Percentiles rank a stretch among this genome's conserved stretches.
Evolutionary conservation across 1,140 invertebrate species (phyloP).

Genomic region (Homarus americanus): DNA sequence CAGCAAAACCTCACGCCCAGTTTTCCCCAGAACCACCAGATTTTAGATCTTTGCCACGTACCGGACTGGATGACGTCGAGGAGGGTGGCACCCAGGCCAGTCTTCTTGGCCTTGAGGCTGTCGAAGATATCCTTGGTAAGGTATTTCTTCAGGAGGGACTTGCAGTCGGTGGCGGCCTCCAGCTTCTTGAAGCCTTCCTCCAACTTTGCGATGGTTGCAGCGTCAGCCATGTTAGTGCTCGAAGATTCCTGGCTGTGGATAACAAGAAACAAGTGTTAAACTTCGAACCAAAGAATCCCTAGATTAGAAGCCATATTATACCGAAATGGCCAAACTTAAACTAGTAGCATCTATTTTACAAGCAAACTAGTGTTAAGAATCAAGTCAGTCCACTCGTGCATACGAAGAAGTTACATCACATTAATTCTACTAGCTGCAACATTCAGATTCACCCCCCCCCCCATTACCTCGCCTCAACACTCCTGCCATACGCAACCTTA

Average conservation of each 20-base stretch:
- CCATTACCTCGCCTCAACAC: too few relatives aligned
- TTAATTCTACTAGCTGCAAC: too few relatives aligned
- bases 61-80: slow-evolving; percentile 95
- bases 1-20: too few relatives aligned
- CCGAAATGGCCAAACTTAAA: background rate
- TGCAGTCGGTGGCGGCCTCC: slow-evolving; percentile 88
- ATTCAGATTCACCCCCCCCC: too few relatives aligned
- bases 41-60: too few relatives aligned
- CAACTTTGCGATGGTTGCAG: slow-evolving; percentile 90
- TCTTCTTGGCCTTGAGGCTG: slow-evolving; percentile 92
- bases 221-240: slow-evolving; percentile 73
- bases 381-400: too few relatives aligned
- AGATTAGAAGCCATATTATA: background rate
- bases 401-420: too few relatives aligned
- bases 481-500: too few relatives aligned
- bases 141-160: slow-evolving; percentile 96
- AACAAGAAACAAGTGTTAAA: slow-evolving; percentile 31
- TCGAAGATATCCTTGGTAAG: slow-evolving; percentile 94
- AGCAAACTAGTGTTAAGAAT: too few relatives aligned
- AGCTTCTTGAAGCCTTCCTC: slow-evolving; percentile 94
- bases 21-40: too few relatives aligned
- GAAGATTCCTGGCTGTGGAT: slow-evolving; percentile 51
- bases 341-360: background rate
- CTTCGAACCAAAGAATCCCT: background rate
- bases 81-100: slow-evolving; percentile 91